Percentiles rank a stretch among this genome's conserved stretches.
Conservation (phyloP, 1,140 invertebrate genomes). For the Carcinoscorpius rotundicauda region DNA sequence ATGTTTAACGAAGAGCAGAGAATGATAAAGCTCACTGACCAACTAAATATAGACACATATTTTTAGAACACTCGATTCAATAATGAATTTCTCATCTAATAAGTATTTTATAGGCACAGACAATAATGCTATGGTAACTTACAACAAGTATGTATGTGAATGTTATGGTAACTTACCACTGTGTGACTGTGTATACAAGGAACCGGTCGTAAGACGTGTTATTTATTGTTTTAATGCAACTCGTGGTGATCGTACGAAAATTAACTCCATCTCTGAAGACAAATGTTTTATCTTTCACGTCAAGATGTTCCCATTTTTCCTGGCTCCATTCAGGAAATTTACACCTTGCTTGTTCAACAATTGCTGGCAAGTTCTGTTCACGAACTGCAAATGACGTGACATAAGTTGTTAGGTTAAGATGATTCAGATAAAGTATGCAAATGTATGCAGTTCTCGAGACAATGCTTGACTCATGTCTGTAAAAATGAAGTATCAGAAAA, state of each 20-base stretch:
- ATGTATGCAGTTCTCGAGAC: no score
- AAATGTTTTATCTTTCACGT: constrained; percentile 46
- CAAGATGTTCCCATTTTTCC: constrained; percentile 47
- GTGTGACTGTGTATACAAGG: constrained; percentile 40
- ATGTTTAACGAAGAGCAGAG: neutral
- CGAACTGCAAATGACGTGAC: constrained; percentile 12
- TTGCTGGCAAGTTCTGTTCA: constrained; percentile 19
- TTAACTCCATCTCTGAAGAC: constrained; percentile 47
- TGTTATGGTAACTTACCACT: constrained; percentile 34
- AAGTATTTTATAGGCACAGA: no score
- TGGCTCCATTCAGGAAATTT: constrained; percentile 52
- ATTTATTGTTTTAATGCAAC: constrained; percentile 35
- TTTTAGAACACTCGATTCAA: no score
- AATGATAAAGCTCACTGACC: no score
- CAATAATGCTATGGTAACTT: constrained; percentile 6
- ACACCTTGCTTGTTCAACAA: constrained; percentile 24
- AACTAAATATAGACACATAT: no score
- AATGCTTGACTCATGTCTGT: no score
- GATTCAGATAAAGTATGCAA: no score
- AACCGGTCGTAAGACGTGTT: constrained; percentile 35
- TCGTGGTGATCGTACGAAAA: constrained; percentile 50
- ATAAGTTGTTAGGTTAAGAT: neutral
- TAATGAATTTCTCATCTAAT: no score
- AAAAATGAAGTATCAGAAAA: no score
- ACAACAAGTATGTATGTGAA: no score